phyloP scores from a whole-genome alignment of 2,113 vertebrate genomes.

The rabbit (Oryctolagus cuniculus) region mOryCun1.1 NC_091441.1:89848001-89848500 shows the following conservation, averaged over 20 bases:
- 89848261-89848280: too few relatives aligned
- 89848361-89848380: background rate
- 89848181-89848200: too few relatives aligned
- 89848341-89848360: background rate
- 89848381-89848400: background rate
- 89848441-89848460: background rate
- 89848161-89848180: too few relatives aligned
- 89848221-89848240: too few relatives aligned
- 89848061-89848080: background rate
- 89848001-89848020: rapidly evolving
- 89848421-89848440: background rate
- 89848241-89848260: too few relatives aligned
- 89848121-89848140: too few relatives aligned
- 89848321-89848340: background rate
- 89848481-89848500: background rate
- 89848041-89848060: background rate
- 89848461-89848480: background rate
- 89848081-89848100: too few relatives aligned
- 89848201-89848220: too few relatives aligned
- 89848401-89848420: background rate
- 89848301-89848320: too few relatives aligned
- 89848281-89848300: too few relatives aligned
- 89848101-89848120: too few relatives aligned
- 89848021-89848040: background rate
- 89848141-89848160: too few relatives aligned